These are phyloP conservation scores for Athrips mouffetella DNA, from an alignment of 2,888 invertebrate species.

Conservation along the genomic window DNA sequence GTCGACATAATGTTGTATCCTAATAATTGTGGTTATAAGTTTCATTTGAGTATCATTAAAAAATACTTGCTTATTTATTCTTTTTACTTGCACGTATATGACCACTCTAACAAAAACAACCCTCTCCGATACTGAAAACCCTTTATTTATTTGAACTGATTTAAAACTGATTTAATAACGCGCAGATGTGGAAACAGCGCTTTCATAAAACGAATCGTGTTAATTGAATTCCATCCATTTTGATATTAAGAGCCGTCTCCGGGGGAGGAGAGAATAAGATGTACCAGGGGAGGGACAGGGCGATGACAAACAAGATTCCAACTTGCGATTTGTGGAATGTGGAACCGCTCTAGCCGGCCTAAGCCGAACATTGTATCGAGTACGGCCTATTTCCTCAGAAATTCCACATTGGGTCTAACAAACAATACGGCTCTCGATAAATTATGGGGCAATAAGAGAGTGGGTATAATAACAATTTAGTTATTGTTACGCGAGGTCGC, in stretches of 20 bases:
- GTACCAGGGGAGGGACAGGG: background rate
- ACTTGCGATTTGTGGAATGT: slow-evolving; percentile 2
- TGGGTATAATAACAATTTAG: too few relatives aligned
- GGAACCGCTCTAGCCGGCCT: background rate
- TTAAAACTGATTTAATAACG: background rate
- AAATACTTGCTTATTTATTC: too few relatives aligned
- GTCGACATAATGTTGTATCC: too few relatives aligned
- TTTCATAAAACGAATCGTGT: slow-evolving; percentile 30
- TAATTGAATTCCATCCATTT: slow-evolving; percentile 42
- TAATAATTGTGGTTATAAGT: too few relatives aligned
- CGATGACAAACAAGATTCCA: slow-evolving; percentile 4
- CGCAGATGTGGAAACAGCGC: slow-evolving; percentile 13
- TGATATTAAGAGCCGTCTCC: slow-evolving; percentile 29
- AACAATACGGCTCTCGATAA: background rate
- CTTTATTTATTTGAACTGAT: slow-evolving; percentile 12
- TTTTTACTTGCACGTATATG: background rate
- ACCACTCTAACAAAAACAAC: background rate
- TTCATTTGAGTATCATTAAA: too few relatives aligned
- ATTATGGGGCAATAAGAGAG: too few relatives aligned
- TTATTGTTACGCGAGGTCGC: background rate
- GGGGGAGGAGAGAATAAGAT: slow-evolving; percentile 6
- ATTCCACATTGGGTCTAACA: background rate
- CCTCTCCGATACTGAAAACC: background rate
- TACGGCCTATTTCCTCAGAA: background rate
- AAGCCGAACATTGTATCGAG: background rate